Conservation (phyloP, 2,888 invertebrate genomes). For the Nemurella pictetii region DNA sequence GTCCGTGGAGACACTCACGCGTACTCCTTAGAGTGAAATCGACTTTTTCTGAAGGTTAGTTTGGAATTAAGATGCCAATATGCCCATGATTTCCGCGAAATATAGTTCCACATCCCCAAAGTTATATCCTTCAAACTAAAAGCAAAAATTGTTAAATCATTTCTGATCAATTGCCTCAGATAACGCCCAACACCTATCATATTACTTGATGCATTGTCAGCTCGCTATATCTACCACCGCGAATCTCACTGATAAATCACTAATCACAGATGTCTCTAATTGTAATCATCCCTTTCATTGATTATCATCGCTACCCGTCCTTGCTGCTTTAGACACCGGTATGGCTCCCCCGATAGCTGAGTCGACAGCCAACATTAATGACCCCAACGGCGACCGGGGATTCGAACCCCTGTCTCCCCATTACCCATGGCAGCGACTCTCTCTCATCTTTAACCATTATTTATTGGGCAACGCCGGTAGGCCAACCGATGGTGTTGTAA, state of each 20-base stretch:
- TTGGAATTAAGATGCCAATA: too few species aligned
- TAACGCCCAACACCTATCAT: too few species aligned
- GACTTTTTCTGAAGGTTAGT: too few species aligned
- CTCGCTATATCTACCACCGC: background rate
- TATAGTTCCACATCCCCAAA: too few species aligned
- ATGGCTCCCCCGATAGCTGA: conserved; percentile 17
- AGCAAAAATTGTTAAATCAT: too few species aligned
- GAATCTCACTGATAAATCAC: background rate
- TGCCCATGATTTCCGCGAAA: too few species aligned
- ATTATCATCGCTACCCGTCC: conserved; percentile 7
- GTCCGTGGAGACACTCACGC: too few species aligned
- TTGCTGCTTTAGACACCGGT: background rate
- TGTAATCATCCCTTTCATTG: conserved; percentile 1
- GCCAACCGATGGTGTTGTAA: background rate
- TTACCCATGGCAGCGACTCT: too few species aligned
- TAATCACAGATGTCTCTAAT: background rate
- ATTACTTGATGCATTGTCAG: too few species aligned
- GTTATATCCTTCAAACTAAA: too few species aligned
- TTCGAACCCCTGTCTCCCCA: background rate
- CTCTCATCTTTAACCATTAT: conserved; percentile 18
- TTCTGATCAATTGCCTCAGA: too few species aligned
- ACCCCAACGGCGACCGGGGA: background rate
- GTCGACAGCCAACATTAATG: conserved; percentile 14
- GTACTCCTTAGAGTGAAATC: too few species aligned
- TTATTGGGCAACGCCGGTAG: background rate